Percentiles rank a stretch among this genome's conserved stretches.
phyloP scores from a whole-genome alignment of 2,113 vertebrate species.

The Myrmecobius fasciatus region DNA sequence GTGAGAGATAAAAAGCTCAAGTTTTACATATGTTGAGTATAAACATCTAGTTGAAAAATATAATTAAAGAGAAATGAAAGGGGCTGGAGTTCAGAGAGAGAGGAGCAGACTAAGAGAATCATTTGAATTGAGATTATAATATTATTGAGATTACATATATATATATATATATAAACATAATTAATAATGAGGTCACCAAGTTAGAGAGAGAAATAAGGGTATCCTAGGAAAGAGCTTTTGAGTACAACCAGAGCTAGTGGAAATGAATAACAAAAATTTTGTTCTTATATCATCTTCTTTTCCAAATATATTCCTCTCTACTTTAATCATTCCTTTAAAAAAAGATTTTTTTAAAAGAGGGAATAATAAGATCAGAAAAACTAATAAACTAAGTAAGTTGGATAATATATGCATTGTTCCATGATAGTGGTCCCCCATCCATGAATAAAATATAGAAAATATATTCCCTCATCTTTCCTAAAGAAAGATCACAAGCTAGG shows the following conservation, averaged over 20 bases:
- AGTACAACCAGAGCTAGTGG: not conserved
- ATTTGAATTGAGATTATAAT: not conserved
- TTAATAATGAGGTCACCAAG: not conserved
- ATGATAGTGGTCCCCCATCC: not conserved
- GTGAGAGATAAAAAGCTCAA: not conserved
- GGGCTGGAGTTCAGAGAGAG: not conserved
- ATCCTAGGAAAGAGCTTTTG: not conserved
- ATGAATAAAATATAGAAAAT: not conserved
- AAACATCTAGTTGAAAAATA: not conserved
- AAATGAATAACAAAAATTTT: not conserved
- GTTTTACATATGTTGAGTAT: not conserved
- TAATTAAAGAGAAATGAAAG: no score
- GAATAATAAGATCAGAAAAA: not conserved
- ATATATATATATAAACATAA: no score
- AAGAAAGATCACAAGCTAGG: no score
- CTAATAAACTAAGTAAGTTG: not conserved
- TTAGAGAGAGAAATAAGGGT: not conserved
- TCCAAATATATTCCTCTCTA: not conserved
- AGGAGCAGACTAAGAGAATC: not conserved
- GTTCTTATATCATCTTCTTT: not conserved
- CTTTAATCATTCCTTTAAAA: not conserved
- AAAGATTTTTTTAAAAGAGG: not conserved
- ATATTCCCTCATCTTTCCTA: not conserved
- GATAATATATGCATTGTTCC: not conserved
- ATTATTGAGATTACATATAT: no score